Evolutionary conservation across 2,113 vertebrate genomes (phyloP).

Genomic region (Polypterus bichir): DNA sequence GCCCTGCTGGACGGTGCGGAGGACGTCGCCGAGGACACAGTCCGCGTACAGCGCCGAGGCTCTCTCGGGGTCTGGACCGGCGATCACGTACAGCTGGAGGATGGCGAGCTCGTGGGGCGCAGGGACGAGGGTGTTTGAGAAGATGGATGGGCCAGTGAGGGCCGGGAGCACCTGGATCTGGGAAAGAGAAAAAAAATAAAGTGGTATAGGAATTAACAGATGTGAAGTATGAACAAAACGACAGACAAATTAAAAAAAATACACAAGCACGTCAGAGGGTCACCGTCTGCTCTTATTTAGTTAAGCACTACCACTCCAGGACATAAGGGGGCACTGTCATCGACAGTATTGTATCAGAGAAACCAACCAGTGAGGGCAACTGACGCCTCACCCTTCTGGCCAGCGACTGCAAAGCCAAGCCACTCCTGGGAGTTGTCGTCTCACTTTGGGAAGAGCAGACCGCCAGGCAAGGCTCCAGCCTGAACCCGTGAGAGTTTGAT

Average conservation of each 20-base stretch:
- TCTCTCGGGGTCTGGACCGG: neutral
- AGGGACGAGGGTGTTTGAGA: slow-evolving; percentile 10
- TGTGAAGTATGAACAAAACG: neutral
- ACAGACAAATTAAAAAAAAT: too few species aligned
- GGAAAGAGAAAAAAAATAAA: neutral
- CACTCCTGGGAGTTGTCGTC: too few species aligned
- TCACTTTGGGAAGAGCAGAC: too few species aligned
- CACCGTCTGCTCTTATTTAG: neutral
- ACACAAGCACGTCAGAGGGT: neutral
- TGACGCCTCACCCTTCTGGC: neutral
- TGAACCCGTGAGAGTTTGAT: too few species aligned
- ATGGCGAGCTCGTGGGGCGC: slow-evolving; percentile 1
- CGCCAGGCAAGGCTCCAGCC: too few species aligned
- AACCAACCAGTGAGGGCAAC: neutral
- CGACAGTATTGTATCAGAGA: neutral
- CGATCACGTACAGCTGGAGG: slow-evolving; percentile 7
- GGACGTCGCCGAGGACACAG: slow-evolving; percentile 5
- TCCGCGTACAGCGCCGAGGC: slow-evolving; percentile 1
- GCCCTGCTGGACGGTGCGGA: slow-evolving; percentile 5
- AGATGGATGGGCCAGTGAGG: slow-evolving; percentile 4
- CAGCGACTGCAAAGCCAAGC: too few species aligned
- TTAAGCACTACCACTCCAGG: neutral
- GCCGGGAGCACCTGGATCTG: slow-evolving; percentile 12
- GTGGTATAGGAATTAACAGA: too few species aligned
- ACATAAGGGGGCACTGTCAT: neutral